A percentile compares a stretch with the other conserved stretches of the same genome.
phyloP scores from a whole-genome alignment of 2,113 vertebrate genomes.

The Rallus limicola region DNA sequence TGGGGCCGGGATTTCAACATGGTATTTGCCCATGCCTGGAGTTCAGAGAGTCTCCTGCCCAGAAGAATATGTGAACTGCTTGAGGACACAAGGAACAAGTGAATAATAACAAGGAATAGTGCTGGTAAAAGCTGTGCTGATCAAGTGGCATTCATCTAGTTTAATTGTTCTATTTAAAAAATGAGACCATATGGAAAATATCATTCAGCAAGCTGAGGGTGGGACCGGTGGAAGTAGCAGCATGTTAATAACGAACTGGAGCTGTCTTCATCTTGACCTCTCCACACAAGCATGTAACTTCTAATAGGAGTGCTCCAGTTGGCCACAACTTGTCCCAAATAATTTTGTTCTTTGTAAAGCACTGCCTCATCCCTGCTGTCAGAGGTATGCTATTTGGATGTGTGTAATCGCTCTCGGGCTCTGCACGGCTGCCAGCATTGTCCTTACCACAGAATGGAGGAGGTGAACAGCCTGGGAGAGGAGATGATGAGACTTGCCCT shows the following conservation, averaged over 20 bases:
- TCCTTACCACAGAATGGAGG: background rate
- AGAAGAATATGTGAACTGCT: background rate
- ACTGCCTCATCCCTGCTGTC: background rate
- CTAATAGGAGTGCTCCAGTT: background rate
- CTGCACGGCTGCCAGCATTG: background rate
- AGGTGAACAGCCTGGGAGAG: background rate
- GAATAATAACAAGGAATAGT: background rate
- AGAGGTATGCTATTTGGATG: background rate
- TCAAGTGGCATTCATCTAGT: background rate
- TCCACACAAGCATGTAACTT: background rate
- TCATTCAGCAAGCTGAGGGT: background rate
- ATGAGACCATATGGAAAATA: background rate
- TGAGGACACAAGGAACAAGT: background rate
- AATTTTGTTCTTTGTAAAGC: background rate
- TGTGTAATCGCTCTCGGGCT: accelerated
- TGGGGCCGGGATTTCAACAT: background rate
- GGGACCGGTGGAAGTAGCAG: background rate
- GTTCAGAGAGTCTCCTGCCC: background rate
- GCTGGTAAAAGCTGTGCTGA: background rate
- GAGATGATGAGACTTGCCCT: background rate
- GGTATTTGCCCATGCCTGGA: background rate
- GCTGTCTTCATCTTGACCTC: background rate
- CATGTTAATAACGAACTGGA: background rate
- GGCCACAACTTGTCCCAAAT: background rate
- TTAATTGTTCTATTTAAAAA: background rate